phyloP scores from a whole-genome alignment of 2,113 vertebrate genomes.

The Lethenteron reissneri region DNA sequence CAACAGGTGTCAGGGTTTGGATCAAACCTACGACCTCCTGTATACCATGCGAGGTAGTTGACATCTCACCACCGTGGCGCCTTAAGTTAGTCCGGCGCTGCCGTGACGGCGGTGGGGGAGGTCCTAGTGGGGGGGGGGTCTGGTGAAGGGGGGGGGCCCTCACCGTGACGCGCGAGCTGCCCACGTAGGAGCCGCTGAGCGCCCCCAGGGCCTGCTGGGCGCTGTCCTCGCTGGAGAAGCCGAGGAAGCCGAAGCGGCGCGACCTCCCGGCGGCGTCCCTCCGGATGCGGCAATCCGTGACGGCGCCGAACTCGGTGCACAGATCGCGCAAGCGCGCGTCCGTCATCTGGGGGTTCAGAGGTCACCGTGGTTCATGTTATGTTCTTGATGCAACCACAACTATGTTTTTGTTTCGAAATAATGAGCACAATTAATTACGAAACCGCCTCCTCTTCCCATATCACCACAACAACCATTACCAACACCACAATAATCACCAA shows the following conservation, averaged over 20 bases:
- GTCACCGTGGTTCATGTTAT: not conserved
- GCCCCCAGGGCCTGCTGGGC: slow-evolving; percentile 39
- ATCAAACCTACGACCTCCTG: no score
- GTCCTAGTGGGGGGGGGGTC: no score
- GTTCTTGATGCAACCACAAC: not conserved
- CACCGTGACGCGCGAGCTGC: slow-evolving; percentile 57
- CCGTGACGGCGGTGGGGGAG: no score
- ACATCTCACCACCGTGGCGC: no score
- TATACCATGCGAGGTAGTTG: no score
- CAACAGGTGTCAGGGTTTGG: no score
- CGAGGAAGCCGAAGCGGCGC: slow-evolving; percentile 79
- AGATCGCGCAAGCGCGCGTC: slow-evolving; percentile 56
- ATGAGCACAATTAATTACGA: not conserved
- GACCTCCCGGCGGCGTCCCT: slow-evolving; percentile 79
- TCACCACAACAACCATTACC: not conserved
- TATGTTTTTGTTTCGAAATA: not conserved
- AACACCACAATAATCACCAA: no score
- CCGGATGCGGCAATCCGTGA: slow-evolving; percentile 70
- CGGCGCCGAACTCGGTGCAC: slow-evolving; percentile 47
- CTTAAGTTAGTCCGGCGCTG: no score
- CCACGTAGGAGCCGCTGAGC: slow-evolving; percentile 66
- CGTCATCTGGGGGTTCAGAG: slow-evolving; percentile 40
- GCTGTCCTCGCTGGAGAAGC: slow-evolving; percentile 57
- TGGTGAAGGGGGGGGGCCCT: slow-evolving; percentile 10
- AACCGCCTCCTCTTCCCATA: not conserved